Evolutionary conservation across 2,113 vertebrate species (phyloP).

Genomic region (Camelus bactrianus): DNA sequence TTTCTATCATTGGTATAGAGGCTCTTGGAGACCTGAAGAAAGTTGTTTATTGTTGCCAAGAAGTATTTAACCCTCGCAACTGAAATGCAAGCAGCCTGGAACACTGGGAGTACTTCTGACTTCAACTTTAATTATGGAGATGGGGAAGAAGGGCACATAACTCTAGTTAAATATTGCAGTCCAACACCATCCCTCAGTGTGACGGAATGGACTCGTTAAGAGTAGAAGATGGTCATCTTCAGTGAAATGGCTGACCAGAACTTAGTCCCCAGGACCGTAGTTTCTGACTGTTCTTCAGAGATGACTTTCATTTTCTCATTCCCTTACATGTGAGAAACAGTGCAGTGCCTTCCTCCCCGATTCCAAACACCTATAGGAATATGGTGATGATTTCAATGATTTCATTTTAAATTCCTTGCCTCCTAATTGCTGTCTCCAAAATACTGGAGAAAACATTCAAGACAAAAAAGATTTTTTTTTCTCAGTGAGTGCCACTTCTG

Average conservation of each 20-base stretch:
- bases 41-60: not conserved
- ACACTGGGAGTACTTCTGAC: not conserved
- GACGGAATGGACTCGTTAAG: not conserved
- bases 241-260: not conserved
- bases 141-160: not conserved
- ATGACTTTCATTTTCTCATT: not conserved
- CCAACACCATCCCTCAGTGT: not conserved
- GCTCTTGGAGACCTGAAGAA: not conserved
- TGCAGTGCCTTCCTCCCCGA: not conserved
- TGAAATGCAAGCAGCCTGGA: not conserved
- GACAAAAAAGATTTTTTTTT: not conserved
- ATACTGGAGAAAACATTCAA: not conserved
- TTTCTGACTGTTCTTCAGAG: not conserved
- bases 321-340: not conserved
- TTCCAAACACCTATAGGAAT: not conserved
- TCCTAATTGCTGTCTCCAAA: not conserved
- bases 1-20: not conserved
- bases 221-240: not conserved
- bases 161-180: not conserved
- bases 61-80: conserved; percentile 28
- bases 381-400: not conserved
- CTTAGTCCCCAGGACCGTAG: not conserved
- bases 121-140: not conserved
- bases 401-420: not conserved
- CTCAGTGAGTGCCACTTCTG: not conserved